These are phyloP conservation scores for Sitta carolinensis DNA, from an alignment of 2,797 vertebrate genomes.

Conservation along the genomic window DNA sequence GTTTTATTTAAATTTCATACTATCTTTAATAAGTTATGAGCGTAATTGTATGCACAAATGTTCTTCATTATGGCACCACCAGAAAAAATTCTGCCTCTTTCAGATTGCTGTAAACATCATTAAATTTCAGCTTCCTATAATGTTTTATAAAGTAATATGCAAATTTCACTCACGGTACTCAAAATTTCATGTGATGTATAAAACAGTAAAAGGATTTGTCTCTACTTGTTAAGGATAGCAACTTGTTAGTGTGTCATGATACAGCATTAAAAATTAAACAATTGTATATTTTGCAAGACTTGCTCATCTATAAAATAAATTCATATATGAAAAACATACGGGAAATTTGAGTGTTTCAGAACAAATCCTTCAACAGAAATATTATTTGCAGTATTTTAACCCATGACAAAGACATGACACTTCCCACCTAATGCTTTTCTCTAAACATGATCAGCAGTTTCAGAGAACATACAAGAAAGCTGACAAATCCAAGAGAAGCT, in stretches of 20 bases:
- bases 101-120: constrained; percentile 81
- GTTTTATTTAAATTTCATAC: constrained; percentile 72
- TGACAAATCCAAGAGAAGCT: not conserved
- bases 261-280: not conserved
- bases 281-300: not conserved
- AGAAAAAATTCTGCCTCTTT: constrained; percentile 55
- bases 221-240: not conserved
- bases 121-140: constrained; percentile 80
- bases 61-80: constrained; percentile 64
- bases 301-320: not conserved
- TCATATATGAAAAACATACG: not conserved
- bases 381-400: not conserved
- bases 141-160: constrained; percentile 81
- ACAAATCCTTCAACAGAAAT: not conserved
- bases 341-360: not conserved
- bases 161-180: constrained; percentile 69
- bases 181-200: not conserved
- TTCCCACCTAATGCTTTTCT: not conserved
- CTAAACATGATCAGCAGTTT: fast-evolving
- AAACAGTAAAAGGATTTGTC: not conserved
- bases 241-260: not conserved
- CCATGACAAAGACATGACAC: not conserved
- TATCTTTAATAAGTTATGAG: constrained; percentile 74
- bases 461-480: not conserved
- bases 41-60: constrained; percentile 61